Percentiles rank a stretch among this genome's conserved stretches.
phyloP scores from a whole-genome alignment of 2,113 vertebrate genomes.

The Chaetops frenatus region DNA sequence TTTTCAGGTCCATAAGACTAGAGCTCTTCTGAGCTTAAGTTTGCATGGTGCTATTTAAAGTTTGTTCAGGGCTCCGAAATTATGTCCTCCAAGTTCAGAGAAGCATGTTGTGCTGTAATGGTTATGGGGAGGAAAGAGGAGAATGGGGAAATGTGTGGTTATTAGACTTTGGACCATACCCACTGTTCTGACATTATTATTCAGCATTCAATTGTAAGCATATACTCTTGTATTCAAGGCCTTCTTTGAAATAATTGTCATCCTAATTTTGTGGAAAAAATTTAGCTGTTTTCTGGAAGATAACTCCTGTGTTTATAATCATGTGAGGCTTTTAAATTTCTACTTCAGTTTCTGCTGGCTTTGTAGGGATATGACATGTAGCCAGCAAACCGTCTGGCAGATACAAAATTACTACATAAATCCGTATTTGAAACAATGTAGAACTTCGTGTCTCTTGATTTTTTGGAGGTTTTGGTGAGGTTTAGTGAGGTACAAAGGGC shows the following conservation, averaged over 20 bases:
- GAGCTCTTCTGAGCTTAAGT: background rate
- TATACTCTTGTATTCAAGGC: background rate
- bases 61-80: background rate
- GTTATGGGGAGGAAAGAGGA: background rate
- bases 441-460: background rate
- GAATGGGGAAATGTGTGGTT: background rate
- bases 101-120: background rate
- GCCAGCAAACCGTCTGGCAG: background rate
- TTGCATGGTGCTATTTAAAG: background rate
- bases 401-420: background rate
- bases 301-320: background rate
- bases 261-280: background rate
- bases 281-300: background rate
- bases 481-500: background rate
- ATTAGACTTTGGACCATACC: background rate
- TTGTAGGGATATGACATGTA: background rate
- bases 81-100: rapidly evolving
- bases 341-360: background rate
- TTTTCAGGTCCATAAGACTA: background rate
- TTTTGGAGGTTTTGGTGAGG: background rate
- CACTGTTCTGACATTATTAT: background rate
- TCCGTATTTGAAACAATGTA: background rate
- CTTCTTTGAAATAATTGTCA: background rate
- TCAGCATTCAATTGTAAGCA: background rate
- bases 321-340: background rate